phyloP scores from a whole-genome alignment of 2,888 invertebrate species.

The Napeogenes sylphis region DNA sequence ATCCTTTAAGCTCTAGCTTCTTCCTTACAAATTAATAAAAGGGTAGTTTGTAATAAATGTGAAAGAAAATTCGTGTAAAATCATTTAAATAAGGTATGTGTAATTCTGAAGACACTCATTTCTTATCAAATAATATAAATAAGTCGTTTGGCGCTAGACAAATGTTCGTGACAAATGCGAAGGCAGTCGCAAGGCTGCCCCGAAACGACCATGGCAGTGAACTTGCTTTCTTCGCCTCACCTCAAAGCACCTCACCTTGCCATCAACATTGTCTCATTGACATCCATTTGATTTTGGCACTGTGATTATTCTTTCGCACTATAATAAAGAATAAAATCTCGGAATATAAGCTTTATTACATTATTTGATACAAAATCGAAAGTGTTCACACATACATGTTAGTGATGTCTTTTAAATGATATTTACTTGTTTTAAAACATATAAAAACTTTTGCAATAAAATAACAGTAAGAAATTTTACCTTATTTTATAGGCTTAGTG shows the following conservation, averaged over 20 bases:
- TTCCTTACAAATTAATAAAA: neutral
- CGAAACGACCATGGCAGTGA: slow-evolving; percentile 72
- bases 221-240: slow-evolving; percentile 69
- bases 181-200: slow-evolving; percentile 65
- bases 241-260: slow-evolving; percentile 50
- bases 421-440: too few species aligned
- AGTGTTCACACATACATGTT: too few species aligned
- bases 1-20: neutral
- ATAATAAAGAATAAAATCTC: neutral
- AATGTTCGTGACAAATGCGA: slow-evolving; percentile 33
- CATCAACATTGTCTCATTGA: slow-evolving; percentile 46
- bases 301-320: neutral
- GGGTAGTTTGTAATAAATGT: slow-evolving; percentile 6
- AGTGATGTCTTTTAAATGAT: too few species aligned
- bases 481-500: neutral
- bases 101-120: too few species aligned
- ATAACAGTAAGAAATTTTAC: too few species aligned
- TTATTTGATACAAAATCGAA: neutral
- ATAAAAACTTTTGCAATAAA: too few species aligned
- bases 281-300: slow-evolving; percentile 4
- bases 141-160: slow-evolving; percentile 33
- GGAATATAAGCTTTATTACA: neutral
- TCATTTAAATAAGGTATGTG: too few species aligned
- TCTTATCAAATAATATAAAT: neutral
- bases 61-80: slow-evolving; percentile 4